A percentile compares a stretch with the other conserved stretches of the same genome.
These are phyloP conservation scores for Pseudolycoriella hygida DNA, from an alignment of 2,888 invertebrate genomes.

Conservation along the genomic window DNA sequence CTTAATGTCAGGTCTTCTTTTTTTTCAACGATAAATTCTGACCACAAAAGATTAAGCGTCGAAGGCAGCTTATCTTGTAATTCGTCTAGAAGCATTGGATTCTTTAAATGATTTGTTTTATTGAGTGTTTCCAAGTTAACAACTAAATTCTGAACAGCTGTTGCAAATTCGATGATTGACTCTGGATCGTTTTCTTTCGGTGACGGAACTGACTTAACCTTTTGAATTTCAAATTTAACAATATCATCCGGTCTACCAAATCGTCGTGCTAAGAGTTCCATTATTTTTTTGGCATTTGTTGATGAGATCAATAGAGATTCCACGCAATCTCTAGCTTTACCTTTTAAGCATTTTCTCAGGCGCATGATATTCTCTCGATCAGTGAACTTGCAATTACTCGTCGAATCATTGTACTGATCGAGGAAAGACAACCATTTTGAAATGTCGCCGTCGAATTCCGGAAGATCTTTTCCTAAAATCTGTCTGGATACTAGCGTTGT, in stretches of 20 bases:
- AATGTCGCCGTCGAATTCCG: too few species aligned
- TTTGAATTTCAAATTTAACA: not conserved
- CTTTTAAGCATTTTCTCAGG: constrained; percentile 1
- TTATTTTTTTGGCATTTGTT: not conserved
- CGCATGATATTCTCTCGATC: too few species aligned
- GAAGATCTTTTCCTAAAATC: too few species aligned
- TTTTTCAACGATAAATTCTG: not conserved
- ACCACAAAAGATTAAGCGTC: not conserved
- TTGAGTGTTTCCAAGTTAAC: not conserved
- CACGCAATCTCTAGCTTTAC: not conserved
- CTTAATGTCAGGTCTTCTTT: not conserved
- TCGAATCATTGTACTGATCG: too few species aligned
- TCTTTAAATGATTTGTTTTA: not conserved
- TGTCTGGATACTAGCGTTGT: too few species aligned
- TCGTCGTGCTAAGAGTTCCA: not conserved
- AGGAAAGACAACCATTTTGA: too few species aligned
- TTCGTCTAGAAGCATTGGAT: not conserved
- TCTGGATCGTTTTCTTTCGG: not conserved
- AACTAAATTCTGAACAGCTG: not conserved
- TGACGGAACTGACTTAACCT: not conserved
- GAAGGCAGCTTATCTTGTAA: not conserved
- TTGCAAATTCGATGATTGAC: not conserved
- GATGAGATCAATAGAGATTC: not conserved
- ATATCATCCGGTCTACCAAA: not conserved
- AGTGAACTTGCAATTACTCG: too few species aligned